phyloP scores from a whole-genome alignment of 2,888 invertebrate species.

The Beris chalybata region DNA sequence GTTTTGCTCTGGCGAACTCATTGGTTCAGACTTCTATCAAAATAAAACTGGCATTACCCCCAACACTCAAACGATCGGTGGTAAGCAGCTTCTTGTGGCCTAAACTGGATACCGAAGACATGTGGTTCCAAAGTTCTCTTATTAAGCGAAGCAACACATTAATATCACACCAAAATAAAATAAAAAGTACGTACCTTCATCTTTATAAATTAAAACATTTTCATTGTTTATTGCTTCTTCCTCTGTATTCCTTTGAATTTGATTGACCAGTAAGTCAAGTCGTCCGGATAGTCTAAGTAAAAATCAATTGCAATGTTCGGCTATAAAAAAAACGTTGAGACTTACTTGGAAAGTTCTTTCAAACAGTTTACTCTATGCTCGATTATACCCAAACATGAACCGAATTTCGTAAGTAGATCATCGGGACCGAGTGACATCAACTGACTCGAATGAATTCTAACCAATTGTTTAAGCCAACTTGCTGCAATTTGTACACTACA shows the following conservation, averaged over 20 bases:
- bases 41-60: too few relatives aligned
- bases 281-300: conserved; percentile 50
- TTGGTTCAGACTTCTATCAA: too few relatives aligned
- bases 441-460: conserved; percentile 53
- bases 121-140: too few relatives aligned
- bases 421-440: conserved; percentile 52
- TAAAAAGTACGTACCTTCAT: conserved; percentile 45
- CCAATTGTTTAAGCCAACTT: conserved; percentile 50
- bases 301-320: conserved; percentile 41
- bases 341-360: conserved; percentile 51
- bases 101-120: too few relatives aligned
- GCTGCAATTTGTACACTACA: conserved; percentile 49
- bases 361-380: conserved; percentile 53
- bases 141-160: too few relatives aligned
- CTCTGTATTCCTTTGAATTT: conserved; percentile 52
- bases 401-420: conserved; percentile 51
- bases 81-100: too few relatives aligned
- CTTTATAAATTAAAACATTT: conserved; percentile 50
- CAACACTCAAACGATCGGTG: too few relatives aligned
- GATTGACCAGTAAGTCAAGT: conserved; percentile 52
- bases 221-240: conserved; percentile 47
- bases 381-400: conserved; percentile 53
- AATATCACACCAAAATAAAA: too few relatives aligned
- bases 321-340: conserved; percentile 44
- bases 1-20: too few relatives aligned